Evolutionary conservation across 2,113 vertebrate species (phyloP).

Genomic region (Etheostoma spectabile): DNA sequence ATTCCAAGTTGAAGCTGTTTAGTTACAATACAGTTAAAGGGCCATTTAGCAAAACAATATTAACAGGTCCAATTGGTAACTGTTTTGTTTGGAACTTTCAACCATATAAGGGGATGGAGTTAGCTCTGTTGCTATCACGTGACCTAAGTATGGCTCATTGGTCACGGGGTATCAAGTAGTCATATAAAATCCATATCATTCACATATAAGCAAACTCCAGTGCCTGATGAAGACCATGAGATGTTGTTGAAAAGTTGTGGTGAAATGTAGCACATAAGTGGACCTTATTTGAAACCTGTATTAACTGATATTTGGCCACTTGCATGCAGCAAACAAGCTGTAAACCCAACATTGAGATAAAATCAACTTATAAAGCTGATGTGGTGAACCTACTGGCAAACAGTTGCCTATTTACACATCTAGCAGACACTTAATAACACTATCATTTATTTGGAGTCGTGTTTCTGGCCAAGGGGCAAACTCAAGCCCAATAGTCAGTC

Average conservation of each 20-base stretch:
- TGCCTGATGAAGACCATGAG: background rate
- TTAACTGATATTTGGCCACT: background rate
- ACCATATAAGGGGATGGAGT: too few species aligned
- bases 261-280: background rate
- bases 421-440: background rate
- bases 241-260: background rate
- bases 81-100: background rate
- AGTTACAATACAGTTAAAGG: background rate
- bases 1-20: background rate
- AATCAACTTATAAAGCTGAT: too few species aligned
- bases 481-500: too few species aligned
- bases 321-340: background rate
- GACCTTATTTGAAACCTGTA: background rate
- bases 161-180: background rate
- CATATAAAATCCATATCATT: background rate
- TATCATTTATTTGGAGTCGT: background rate
- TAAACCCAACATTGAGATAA: too few species aligned
- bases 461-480: background rate
- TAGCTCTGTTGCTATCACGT: background rate
- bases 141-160: background rate
- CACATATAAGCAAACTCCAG: background rate
- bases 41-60: background rate
- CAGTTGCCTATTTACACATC: background rate
- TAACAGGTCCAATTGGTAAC: background rate
- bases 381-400: background rate